A percentile compares a stretch with the other conserved stretches of the same genome.
Evolutionary conservation across 2,888 invertebrate genomes (phyloP).

Genomic region (Operophtera brumata): DNA sequence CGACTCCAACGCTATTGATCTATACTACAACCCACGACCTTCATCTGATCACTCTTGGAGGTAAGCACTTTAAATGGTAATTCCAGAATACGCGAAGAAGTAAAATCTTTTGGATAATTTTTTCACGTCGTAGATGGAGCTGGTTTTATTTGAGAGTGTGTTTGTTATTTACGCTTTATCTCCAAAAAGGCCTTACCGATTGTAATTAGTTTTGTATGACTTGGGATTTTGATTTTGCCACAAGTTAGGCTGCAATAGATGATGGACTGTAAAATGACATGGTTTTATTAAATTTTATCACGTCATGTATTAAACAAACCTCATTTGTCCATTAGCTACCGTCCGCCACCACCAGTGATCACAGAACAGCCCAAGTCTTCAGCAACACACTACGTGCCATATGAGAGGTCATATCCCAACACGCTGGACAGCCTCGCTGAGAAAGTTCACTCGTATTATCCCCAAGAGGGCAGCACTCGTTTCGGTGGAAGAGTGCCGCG

Average conservation of each 20-base stretch:
- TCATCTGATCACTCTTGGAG: constrained; percentile 82
- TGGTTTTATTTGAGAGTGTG: too few relatives aligned
- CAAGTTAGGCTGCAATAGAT: too few relatives aligned
- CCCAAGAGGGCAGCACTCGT: constrained; percentile 66
- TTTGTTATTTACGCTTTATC: too few relatives aligned
- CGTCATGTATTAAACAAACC: too few relatives aligned
- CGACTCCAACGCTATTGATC: constrained; percentile 85
- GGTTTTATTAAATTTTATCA: too few relatives aligned
- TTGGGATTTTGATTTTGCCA: too few relatives aligned
- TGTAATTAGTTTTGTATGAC: too few relatives aligned
- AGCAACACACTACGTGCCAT: constrained; percentile 91
- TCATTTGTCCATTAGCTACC: constrained; percentile 73
- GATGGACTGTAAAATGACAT: too few relatives aligned
- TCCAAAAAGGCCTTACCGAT: too few relatives aligned
- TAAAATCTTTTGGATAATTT: too few relatives aligned
- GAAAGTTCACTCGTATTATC: constrained; percentile 94
- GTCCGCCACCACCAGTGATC: constrained; percentile 93
- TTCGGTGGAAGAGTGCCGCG: constrained; percentile 85
- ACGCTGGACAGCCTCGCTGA: constrained; percentile 95
- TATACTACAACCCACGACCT: constrained; percentile 91
- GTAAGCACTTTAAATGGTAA: constrained; percentile 37
- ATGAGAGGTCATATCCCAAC: constrained; percentile 92
- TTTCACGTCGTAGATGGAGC: too few relatives aligned
- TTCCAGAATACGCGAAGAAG: too few relatives aligned
- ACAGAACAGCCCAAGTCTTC: constrained; percentile 93